Evolutionary conservation across 2,888 invertebrate species (phyloP).

Genomic region (Hypomecis atomaria): DNA sequence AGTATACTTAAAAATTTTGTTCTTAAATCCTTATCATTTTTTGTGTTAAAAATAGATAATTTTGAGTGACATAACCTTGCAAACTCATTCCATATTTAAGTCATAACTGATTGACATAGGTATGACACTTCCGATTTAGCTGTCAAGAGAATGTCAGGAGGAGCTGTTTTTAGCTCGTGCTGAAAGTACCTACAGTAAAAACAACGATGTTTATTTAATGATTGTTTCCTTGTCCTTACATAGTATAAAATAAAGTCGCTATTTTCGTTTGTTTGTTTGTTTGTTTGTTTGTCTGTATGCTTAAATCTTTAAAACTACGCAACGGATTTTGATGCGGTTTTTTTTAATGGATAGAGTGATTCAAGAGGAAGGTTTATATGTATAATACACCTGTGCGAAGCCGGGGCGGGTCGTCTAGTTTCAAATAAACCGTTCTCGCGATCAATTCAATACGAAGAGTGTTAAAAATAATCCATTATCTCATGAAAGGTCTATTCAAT

Average conservation of each 20-base stretch:
- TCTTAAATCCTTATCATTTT: neutral
- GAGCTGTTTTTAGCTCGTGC: neutral
- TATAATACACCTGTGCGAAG: too few species aligned
- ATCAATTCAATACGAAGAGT: slow-evolving; percentile 22
- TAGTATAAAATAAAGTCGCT: too few species aligned
- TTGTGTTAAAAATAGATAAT: slow-evolving; percentile 2
- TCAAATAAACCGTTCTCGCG: slow-evolving; percentile 1
- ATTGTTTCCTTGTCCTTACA: too few species aligned
- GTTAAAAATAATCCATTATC: slow-evolving; percentile 26
- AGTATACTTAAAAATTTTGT: too few species aligned
- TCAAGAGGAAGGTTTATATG: too few species aligned
- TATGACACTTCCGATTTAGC: slow-evolving; percentile 24
- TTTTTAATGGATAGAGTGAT: too few species aligned
- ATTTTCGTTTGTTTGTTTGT: too few species aligned
- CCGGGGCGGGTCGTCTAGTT: too few species aligned
- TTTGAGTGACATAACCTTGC: slow-evolving; percentile 1
- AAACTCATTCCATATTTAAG: slow-evolving; percentile 4
- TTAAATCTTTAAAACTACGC: too few species aligned
- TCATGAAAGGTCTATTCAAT: slow-evolving; percentile 45
- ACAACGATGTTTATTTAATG: neutral
- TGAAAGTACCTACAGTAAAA: neutral
- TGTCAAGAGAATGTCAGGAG: slow-evolving; percentile 13
- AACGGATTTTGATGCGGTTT: too few species aligned
- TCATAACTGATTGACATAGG: slow-evolving; percentile 26
- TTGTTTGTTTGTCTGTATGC: too few species aligned